A percentile compares a stretch with the other conserved stretches of the same genome.
Evolutionary conservation across 2,797 vertebrate species (phyloP).

Genomic region (Babyrousa celebensis): DNA sequence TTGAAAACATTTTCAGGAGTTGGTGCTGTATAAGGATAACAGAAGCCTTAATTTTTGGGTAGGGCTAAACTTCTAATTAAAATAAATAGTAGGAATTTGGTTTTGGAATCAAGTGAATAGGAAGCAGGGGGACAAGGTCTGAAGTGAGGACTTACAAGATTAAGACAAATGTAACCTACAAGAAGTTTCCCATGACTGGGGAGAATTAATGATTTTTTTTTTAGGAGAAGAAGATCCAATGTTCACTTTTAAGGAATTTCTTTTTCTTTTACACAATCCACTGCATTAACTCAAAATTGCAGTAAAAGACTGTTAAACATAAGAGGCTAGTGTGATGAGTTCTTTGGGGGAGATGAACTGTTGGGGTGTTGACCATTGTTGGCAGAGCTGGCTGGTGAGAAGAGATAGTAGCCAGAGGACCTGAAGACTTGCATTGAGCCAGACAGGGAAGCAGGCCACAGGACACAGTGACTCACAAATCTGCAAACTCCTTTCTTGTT

Average conservation of each 20-base stretch:
- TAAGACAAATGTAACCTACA: constrained; percentile 20
- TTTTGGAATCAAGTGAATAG: constrained; percentile 29
- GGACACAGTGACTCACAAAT: too few species aligned
- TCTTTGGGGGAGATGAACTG: not conserved
- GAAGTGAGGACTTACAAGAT: constrained; percentile 17
- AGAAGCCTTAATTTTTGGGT: not conserved
- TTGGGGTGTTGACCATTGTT: not conserved
- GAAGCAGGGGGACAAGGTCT: not conserved
- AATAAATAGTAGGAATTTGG: constrained; percentile 30
- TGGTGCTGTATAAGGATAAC: not conserved
- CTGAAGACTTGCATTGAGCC: not conserved
- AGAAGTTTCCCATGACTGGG: not conserved
- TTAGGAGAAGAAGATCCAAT: not conserved
- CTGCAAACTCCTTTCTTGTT: not conserved
- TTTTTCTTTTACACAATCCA: not conserved
- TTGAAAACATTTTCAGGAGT: not conserved
- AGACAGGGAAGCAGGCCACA: not conserved
- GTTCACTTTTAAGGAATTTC: constrained; percentile 10
- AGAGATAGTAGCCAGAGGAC: not conserved
- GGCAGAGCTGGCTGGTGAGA: not conserved
- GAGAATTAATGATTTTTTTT: constrained; percentile 39
- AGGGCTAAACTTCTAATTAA: constrained; percentile 29
- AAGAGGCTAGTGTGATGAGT: not conserved
- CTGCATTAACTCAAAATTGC: not conserved
- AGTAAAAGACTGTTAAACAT: not conserved